Evolutionary conservation across 2,797 vertebrate species (phyloP).

Genomic region (Coendou prehensilis): DNA sequence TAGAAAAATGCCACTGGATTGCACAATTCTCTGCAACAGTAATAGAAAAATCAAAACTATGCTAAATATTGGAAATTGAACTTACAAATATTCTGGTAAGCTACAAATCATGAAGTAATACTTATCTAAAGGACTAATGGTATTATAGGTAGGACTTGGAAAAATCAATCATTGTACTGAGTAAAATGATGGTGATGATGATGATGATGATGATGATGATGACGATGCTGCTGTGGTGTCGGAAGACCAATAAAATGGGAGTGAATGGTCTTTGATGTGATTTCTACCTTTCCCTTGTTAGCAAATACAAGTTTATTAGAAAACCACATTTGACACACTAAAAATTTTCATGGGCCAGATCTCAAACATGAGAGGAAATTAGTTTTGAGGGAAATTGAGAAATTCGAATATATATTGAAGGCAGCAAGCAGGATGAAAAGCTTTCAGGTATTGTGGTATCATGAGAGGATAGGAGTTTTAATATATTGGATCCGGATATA

Average conservation of each 20-base stretch:
- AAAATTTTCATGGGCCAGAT: neutral
- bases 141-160: neutral
- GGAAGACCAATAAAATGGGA: neutral
- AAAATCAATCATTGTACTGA: neutral
- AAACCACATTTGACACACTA: neutral
- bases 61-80: neutral
- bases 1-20: neutral
- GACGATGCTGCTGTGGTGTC: neutral
- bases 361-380: neutral
- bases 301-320: neutral
- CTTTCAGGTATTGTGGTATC: neutral
- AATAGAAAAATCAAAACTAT: neutral
- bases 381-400: neutral
- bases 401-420: neutral
- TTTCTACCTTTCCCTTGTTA: neutral
- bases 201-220: neutral
- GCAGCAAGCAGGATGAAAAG: neutral
- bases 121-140: constrained; percentile 10
- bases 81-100: neutral
- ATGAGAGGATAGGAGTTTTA: neutral
- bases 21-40: neutral
- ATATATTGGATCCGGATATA: too few relatives aligned
- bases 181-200: neutral
- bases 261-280: neutral
- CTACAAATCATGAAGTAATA: neutral